These are phyloP conservation scores for Desoria tigrina DNA, from an alignment of 2,888 invertebrate genomes.

Conservation along the genomic window DNA sequence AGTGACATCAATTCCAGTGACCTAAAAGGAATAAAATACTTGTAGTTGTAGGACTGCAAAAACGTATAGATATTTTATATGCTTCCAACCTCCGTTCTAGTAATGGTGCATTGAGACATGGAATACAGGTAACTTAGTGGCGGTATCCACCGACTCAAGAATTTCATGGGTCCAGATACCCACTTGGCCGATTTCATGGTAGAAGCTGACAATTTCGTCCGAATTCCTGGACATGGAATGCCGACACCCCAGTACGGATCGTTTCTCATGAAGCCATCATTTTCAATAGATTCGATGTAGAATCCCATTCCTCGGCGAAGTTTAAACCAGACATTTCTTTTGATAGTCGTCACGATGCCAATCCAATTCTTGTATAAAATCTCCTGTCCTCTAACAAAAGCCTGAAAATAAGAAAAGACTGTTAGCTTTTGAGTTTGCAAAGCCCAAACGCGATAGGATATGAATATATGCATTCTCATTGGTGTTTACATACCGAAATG, in stretches of 20 bases:
- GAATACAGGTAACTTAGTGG: conserved; percentile 42
- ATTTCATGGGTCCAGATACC: conserved; percentile 27
- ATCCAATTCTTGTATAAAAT: conserved; percentile 46
- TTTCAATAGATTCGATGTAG: conserved; percentile 34
- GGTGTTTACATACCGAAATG: conserved; percentile 64
- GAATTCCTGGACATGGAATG: conserved; percentile 46
- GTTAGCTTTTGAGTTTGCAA: conserved; percentile 2
- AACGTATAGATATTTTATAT: too few species aligned
- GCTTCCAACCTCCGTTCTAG: conserved; percentile 29
- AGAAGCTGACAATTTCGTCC: conserved; percentile 30
- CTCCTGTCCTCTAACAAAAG: conserved; percentile 47
- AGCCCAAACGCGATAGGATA: neutral
- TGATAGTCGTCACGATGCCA: conserved; percentile 43
- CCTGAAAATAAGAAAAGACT: conserved; percentile 19
- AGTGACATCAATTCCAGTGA: conserved; percentile 29
- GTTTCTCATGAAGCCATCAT: conserved; percentile 45
- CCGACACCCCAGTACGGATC: conserved; percentile 50
- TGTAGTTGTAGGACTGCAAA: neutral
- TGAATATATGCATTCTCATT: too few species aligned
- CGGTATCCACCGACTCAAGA: conserved; percentile 41
- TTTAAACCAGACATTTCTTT: conserved; percentile 40
- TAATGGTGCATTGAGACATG: conserved; percentile 31
- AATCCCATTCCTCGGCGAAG: conserved; percentile 42
- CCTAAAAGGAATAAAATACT: conserved; percentile 15
- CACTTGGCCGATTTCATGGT: conserved; percentile 40